These are phyloP conservation scores for Gallirallus australis DNA, from an alignment of 2,797 vertebrate species.

Conservation along the genomic window DNA sequence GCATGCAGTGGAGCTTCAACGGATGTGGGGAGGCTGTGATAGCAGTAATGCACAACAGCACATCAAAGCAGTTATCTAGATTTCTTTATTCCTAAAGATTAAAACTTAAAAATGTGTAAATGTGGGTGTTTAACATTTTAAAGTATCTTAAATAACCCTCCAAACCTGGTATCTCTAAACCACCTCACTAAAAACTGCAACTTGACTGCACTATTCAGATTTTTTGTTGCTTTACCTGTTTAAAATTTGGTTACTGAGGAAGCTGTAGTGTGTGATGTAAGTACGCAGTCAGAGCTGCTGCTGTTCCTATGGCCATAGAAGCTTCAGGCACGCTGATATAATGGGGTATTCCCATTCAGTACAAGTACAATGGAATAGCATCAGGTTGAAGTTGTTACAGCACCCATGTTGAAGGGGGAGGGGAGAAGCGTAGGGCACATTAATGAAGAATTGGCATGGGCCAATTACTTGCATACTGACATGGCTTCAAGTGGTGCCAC, in stretches of 20 bases:
- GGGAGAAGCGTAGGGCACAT: background rate
- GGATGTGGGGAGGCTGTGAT: background rate
- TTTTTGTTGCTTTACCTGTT: background rate
- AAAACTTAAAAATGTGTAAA: background rate
- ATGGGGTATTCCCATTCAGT: background rate
- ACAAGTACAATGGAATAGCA: background rate
- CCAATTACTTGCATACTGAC: background rate
- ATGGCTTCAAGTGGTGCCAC: background rate
- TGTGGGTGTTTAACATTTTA: background rate
- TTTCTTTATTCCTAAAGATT: background rate
- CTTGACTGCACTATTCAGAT: background rate
- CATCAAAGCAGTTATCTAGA: background rate
- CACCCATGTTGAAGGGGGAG: background rate
- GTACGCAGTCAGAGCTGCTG: background rate
- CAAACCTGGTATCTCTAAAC: background rate
- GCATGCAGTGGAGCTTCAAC: accelerated
- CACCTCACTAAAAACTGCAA: background rate
- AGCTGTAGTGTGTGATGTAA: background rate
- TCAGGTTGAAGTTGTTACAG: background rate
- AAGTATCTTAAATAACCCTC: background rate
- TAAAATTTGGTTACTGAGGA: background rate
- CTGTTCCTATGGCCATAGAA: background rate
- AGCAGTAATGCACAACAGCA: background rate
- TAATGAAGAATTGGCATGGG: background rate
- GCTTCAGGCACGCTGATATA: background rate